Conservation (phyloP, 2,888 invertebrate genomes). For the Prostheceraeus crozeri region DNA sequence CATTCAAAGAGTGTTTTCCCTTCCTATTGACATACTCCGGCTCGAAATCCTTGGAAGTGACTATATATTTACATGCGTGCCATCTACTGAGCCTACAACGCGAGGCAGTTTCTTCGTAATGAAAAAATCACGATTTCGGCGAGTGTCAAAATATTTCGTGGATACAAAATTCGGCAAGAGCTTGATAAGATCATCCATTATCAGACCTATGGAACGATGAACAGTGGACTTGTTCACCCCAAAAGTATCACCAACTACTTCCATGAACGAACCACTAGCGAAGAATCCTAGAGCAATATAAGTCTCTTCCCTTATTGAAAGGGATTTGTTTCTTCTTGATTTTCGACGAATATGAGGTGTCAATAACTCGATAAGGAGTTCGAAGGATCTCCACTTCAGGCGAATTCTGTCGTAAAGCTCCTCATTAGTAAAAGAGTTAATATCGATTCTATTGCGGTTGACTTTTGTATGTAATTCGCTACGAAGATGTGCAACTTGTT, state of each 20-base stretch:
- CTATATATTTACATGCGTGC: too few relatives aligned
- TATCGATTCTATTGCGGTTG: too few relatives aligned
- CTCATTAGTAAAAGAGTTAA: too few relatives aligned
- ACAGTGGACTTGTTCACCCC: conserved; percentile 23
- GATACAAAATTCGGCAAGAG: conserved; percentile 15
- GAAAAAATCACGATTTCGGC: conserved; percentile 10
- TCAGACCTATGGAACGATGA: background rate
- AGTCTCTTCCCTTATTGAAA: background rate
- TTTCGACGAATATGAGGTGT: conserved; percentile 16
- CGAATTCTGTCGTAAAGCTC: too few relatives aligned
- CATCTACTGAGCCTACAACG: conserved; percentile 13
- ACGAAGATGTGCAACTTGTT: too few relatives aligned
- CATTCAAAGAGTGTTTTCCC: conserved; percentile 17
- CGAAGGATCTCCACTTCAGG: too few relatives aligned
- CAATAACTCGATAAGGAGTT: conserved; percentile 2
- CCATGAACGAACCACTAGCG: conserved; percentile 5
- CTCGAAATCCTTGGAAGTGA: background rate
- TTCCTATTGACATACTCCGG: conserved; percentile 21
- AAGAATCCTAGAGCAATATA: conserved; percentile 24
- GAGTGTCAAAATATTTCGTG: conserved; percentile 22
- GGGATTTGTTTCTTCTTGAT: conserved; percentile 24
- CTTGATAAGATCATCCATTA: background rate
- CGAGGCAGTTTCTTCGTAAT: background rate
- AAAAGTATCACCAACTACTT: conserved; percentile 22
- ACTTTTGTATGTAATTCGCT: too few relatives aligned